A percentile compares a stretch with the other conserved stretches of the same genome.
phyloP scores from a whole-genome alignment of 1,140 invertebrate species.

The Araneus ventricosus region DNA sequence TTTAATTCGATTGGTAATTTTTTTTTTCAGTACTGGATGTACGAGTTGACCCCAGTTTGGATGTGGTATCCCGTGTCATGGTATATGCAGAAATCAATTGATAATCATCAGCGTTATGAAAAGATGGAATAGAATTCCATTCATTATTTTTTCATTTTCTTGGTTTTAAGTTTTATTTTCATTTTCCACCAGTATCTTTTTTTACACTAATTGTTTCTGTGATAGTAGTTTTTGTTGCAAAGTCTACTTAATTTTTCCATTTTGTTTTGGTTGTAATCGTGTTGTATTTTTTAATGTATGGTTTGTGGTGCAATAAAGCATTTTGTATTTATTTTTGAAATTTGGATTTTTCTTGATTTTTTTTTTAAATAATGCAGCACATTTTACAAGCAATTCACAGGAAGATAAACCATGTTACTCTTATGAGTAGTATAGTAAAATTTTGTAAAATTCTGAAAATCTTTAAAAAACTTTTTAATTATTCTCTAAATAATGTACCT shows the following conservation, averaged over 20 bases:
- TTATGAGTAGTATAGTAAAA: too few species aligned
- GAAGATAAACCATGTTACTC: too few species aligned
- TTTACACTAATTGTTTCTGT: slow-evolving; percentile 21
- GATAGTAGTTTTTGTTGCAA: slow-evolving; percentile 13
- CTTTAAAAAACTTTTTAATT: too few species aligned
- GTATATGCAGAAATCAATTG: slow-evolving; percentile 71
- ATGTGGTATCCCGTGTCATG: slow-evolving; percentile 74
- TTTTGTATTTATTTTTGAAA: neutral
- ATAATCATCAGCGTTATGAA: slow-evolving; percentile 58
- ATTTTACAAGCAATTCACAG: too few species aligned
- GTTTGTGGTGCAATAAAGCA: slow-evolving; percentile 30
- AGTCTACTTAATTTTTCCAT: neutral
- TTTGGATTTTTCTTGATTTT: too few species aligned
- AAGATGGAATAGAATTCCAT: neutral
- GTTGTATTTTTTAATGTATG: neutral
- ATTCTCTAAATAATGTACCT: too few species aligned
- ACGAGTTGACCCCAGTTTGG: slow-evolving; percentile 70
- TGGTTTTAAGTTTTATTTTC: slow-evolving; percentile 24
- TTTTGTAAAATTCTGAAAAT: too few species aligned
- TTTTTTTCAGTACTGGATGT: slow-evolving; percentile 77
- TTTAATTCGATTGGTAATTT: too few species aligned
- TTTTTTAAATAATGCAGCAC: too few species aligned
- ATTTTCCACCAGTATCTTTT: slow-evolving; percentile 20
- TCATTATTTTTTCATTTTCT: neutral
- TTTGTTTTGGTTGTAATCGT: neutral